Conservation (phyloP, 2,888 invertebrate species). For the Hymenopus coronatus region DNA sequence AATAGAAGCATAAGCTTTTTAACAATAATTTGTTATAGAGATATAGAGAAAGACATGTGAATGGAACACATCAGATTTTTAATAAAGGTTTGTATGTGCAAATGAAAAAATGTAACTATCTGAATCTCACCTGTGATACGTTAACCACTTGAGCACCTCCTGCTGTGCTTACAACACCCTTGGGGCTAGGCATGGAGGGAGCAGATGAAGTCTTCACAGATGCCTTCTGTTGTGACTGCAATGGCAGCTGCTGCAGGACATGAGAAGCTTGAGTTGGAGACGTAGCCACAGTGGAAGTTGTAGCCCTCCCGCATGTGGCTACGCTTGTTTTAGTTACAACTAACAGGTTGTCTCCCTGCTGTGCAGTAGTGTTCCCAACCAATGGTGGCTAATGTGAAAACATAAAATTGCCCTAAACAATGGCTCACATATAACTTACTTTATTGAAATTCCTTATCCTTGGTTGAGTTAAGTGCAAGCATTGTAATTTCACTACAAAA, state of each 20-base stretch:
- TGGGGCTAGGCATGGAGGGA: conserved; percentile 4
- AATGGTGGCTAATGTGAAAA: background rate
- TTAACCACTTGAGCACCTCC: conserved; percentile 16
- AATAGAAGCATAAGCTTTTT: too few relatives aligned
- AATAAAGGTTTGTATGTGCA: too few relatives aligned
- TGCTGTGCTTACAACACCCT: background rate
- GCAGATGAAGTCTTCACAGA: background rate
- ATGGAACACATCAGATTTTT: too few relatives aligned
- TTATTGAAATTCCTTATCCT: background rate
- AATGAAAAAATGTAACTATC: too few relatives aligned
- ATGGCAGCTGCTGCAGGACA: conserved; percentile 1
- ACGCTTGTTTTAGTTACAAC: background rate
- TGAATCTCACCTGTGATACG: conserved; percentile 14
- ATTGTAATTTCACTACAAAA: too few relatives aligned
- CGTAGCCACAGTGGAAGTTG: background rate
- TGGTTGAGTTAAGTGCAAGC: too few relatives aligned
- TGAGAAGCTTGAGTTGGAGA: background rate
- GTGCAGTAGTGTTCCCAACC: background rate
- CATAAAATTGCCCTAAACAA: background rate
- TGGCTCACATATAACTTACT: background rate
- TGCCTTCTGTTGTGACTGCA: conserved; percentile 7
- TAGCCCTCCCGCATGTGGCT: background rate
- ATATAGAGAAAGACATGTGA: too few relatives aligned
- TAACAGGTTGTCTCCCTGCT: background rate
- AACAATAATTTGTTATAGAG: too few relatives aligned